These are phyloP conservation scores for Labeo rohita DNA, from an alignment of 2,113 vertebrate genomes.

Conservation along the genomic window DNA sequence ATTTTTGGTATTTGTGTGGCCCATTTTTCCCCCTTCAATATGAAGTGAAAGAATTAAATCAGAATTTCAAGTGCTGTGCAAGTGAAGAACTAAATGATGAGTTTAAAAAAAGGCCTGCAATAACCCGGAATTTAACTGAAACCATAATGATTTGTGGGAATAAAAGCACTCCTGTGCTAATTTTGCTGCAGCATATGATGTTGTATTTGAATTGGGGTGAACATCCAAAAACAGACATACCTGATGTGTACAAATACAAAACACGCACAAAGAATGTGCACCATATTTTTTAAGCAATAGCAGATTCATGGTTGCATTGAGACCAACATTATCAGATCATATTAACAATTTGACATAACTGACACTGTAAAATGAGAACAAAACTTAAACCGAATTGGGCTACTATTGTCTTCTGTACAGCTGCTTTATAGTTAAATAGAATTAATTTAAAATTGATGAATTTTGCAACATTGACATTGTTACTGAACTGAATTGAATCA, in stretches of 20 bases:
- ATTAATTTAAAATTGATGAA: too few relatives aligned
- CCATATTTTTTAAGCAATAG: too few relatives aligned
- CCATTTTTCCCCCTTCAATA: constrained; percentile 36
- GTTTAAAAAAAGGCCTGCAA: constrained; percentile 68
- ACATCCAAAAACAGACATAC: constrained; percentile 13
- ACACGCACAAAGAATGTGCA: not conserved
- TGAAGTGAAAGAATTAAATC: constrained; percentile 57
- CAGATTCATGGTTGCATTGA: not conserved
- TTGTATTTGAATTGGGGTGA: constrained; percentile 55
- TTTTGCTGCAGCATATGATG: constrained; percentile 68
- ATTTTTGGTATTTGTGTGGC: constrained; percentile 70
- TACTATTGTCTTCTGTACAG: too few relatives aligned
- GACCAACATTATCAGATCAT: not conserved
- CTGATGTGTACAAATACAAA: not conserved
- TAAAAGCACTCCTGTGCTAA: constrained; percentile 57
- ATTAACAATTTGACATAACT: too few relatives aligned
- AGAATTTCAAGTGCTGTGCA: constrained; percentile 67
- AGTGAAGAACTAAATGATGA: constrained; percentile 72
- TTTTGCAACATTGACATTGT: too few relatives aligned
- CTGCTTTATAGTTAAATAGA: too few relatives aligned
- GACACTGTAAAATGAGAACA: too few relatives aligned
- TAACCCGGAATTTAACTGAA: constrained; percentile 76
- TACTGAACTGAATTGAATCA: too few relatives aligned
- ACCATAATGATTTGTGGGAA: constrained; percentile 61
- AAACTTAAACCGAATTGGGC: too few relatives aligned